Base-by-base conservation (phyloP, 2,113 vertebrate genomes). In the Motacilla alba region DNA sequence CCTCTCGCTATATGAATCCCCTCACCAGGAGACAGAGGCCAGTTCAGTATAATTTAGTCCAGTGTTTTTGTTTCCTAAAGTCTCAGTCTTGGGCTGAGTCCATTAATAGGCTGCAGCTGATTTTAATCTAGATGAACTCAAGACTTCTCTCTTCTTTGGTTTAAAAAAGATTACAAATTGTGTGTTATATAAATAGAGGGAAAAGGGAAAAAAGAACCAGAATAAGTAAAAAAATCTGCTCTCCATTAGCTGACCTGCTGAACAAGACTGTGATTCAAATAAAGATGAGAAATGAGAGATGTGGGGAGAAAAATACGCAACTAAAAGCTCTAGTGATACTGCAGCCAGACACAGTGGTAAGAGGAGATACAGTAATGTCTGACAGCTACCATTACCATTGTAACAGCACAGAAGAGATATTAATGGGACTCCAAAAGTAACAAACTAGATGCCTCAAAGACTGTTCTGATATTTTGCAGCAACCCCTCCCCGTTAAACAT, bases 41-140 rank as follows among this genome's bases (percentile, higher is more conserved):
- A 90, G 97, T 95, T 97, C 95, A 89, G 93, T 97, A 95, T 98
- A 98, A 98, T 98, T 98, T 96, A 96, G 97, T 94, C 95, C 97
- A 97, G 94, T 98, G 97, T 98, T 98, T 98, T 97, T 97, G 94
- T 98, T 98, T 98, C 97, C 97, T 98, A 95, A 98, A 98, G 93
- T 97, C 95, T 79, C 97, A 95, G 89, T 97, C 92, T 97, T 97
- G 96, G 97, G 92, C 88, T 85, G 91, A 92, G 92, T 95, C 97
- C 97, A 97, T 97, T 97, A 98, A 98, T 98, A 98, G 93, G 93
- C 94, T 97, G 97, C 98, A 98, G 97, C 97, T 98, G 97, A 98
- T 97, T 97, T 97, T 98, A 97, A 98, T 98, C 97, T 97, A 96
- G 96, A 97, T 97, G 96, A 97, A 96, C 96, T 97, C 97, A 97